Evolutionary conservation across 64 coral and sea anemone species (phyloP).

Genomic region (Pocillopora verrucosa): DNA sequence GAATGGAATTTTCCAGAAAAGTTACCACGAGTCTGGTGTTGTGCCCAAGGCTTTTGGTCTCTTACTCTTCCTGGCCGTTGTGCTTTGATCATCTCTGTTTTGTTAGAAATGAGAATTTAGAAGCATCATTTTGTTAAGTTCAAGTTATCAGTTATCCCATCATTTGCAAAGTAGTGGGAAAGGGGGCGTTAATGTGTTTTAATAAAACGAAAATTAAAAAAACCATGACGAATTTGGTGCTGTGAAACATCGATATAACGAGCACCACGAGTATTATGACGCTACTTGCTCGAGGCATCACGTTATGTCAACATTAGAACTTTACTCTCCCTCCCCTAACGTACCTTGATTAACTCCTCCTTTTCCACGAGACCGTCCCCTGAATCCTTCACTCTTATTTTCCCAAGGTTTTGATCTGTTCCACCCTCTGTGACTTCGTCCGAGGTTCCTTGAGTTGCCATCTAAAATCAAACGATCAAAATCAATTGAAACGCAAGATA

Average conservation of each 20-base stretch:
- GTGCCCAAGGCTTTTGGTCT: neutral
- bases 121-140: neutral
- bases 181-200: no score
- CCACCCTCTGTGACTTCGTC: neutral
- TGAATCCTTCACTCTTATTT: neutral
- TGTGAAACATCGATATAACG: no score
- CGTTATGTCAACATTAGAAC: no score
- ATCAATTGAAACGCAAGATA: neutral
- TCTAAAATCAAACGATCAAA: neutral
- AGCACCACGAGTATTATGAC: no score
- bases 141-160: neutral
- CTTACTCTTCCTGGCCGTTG: neutral
- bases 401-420: neutral
- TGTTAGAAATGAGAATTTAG: neutral
- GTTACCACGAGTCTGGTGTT: neutral
- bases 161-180: no score
- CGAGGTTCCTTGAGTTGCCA: neutral
- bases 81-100: slow-evolving; percentile 17
- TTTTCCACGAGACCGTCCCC: neutral
- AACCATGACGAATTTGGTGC: no score
- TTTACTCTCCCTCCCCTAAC: no score
- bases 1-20: neutral
- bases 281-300: no score
- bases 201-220: no score
- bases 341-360: neutral